Conservation (phyloP, 2,113 vertebrate species). For the Sula dactylatra region DNA sequence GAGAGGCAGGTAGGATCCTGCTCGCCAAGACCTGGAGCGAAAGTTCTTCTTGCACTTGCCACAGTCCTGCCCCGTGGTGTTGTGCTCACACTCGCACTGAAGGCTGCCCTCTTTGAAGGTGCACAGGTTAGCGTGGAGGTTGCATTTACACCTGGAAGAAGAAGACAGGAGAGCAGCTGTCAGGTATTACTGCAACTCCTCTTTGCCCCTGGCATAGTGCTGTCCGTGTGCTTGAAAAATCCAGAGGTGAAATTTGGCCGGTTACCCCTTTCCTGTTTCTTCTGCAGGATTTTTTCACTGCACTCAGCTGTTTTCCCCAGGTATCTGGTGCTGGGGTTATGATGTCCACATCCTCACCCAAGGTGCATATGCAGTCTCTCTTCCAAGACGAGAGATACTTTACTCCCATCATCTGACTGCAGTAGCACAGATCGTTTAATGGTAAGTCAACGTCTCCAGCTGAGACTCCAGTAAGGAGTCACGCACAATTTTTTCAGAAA, state of each 20-base stretch:
- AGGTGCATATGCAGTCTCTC: not conserved
- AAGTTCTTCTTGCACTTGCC: constrained; percentile 94
- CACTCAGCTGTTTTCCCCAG: not conserved
- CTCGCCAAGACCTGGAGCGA: constrained; percentile 92
- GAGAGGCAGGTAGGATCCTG: constrained; percentile 92
- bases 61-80: constrained; percentile 97
- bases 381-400: not conserved
- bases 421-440: not conserved
- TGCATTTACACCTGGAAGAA: constrained; percentile 91
- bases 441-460: not conserved
- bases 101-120: constrained; percentile 88
- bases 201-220: fast-evolving
- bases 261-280: not conserved
- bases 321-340: not conserved
- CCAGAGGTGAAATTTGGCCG: not conserved
- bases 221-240: fast-evolving
- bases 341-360: not conserved
- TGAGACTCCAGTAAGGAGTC: not conserved
- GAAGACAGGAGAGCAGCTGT: not conserved
- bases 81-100: constrained; percentile 97
- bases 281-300: not conserved
- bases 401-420: not conserved
- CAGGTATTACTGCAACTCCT: not conserved
- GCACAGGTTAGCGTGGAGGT: constrained; percentile 94
- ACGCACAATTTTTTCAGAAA: not conserved